Percentiles rank a stretch among this genome's conserved stretches.
Conservation (phyloP, 2,797 vertebrate genomes). For the Trichosurus vulpecula region DNA sequence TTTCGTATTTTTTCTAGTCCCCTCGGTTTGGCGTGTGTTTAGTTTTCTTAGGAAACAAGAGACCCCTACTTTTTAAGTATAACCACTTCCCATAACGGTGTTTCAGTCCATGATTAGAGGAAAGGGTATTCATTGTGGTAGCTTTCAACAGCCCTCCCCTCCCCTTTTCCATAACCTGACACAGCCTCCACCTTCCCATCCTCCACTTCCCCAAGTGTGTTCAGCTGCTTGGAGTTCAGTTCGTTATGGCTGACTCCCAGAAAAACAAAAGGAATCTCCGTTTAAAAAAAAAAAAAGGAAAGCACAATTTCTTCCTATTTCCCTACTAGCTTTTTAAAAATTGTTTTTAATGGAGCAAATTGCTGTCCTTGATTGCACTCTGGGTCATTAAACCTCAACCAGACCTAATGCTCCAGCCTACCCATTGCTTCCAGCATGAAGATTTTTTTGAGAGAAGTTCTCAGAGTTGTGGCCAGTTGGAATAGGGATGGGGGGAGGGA, state of each 20-base stretch:
- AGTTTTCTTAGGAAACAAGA: constrained; percentile 46
- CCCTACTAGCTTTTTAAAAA: not conserved
- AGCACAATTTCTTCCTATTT: constrained; percentile 33
- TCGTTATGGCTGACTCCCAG: constrained; percentile 25
- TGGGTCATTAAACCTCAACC: constrained; percentile 75
- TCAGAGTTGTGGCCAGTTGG: not conserved
- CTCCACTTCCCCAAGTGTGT: not conserved
- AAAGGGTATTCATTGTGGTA: not conserved
- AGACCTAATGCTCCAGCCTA: constrained; percentile 4
- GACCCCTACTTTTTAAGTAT: not conserved
- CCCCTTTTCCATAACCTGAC: constrained; percentile 10
- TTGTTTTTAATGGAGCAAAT: constrained; percentile 55
- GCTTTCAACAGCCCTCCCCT: not conserved
- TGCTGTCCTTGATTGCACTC: constrained; percentile 81
- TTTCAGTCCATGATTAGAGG: not conserved
- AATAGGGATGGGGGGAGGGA: not conserved
- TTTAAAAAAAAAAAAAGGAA: constrained; percentile 7
- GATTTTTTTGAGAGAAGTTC: not conserved
- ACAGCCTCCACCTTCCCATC: not conserved
- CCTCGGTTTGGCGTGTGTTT: not conserved
- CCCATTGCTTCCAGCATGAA: not conserved
- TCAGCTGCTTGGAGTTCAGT: not conserved
- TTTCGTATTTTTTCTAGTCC: constrained; percentile 8
- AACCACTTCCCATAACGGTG: not conserved
- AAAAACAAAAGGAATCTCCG: constrained; percentile 59